Conservation (phyloP, 35 echinoderm and acorn worm species). For the Eucidaris tribuloides region DNA sequence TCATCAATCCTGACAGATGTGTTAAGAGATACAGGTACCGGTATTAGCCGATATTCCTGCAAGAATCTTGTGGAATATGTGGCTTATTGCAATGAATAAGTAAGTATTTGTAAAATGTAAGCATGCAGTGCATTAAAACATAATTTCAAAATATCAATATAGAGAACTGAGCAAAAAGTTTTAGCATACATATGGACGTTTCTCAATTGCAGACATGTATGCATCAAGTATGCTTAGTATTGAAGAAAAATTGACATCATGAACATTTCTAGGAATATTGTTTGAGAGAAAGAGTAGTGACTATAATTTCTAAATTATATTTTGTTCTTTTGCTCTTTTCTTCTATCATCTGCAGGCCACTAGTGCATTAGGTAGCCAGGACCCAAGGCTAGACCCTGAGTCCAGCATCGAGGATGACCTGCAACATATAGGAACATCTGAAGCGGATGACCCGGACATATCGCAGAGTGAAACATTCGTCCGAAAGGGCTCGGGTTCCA, state of each 20-base stretch:
- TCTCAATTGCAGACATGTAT: background rate
- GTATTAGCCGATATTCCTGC: no score
- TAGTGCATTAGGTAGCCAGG: background rate
- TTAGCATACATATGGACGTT: background rate
- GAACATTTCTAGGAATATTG: background rate
- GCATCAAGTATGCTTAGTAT: background rate
- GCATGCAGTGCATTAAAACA: no score
- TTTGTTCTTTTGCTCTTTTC: background rate
- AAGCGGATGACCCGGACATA: background rate
- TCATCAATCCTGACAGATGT: no score
- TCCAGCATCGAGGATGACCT: background rate
- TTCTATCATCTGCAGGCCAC: conserved; percentile 19
- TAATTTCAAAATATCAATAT: no score
- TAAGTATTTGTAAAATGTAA: no score
- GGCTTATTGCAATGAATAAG: no score
- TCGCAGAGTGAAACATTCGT: no score
- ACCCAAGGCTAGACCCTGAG: background rate
- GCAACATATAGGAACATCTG: background rate
- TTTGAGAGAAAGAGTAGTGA: background rate
- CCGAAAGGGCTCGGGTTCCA: no score
- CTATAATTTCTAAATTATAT: background rate
- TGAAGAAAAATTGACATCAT: background rate
- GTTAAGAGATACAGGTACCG: no score
- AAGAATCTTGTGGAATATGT: no score
- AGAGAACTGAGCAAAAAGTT: no score